phyloP scores from a whole-genome alignment of 1,140 invertebrate species.

The Neelides sp. region DNA sequence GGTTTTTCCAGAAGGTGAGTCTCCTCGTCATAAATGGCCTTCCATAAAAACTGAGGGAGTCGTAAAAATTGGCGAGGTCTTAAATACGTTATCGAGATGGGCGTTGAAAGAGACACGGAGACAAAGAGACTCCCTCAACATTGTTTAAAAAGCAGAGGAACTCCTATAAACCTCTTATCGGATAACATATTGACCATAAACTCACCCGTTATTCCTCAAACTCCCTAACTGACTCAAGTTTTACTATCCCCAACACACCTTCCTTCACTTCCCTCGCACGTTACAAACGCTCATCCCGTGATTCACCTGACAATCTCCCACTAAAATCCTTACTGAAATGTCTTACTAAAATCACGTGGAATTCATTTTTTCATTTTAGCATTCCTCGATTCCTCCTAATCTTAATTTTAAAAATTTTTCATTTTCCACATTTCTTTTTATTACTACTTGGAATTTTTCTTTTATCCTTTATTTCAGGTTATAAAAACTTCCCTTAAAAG shows the following conservation, averaged over 20 bases:
- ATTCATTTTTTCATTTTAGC: background rate
- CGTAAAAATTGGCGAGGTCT: conserved; percentile 3
- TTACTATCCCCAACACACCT: background rate
- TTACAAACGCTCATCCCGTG: conserved; percentile 4
- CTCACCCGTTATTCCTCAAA: conserved; percentile 4
- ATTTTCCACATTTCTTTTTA: no score
- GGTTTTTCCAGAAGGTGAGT: background rate
- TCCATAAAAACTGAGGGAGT: background rate
- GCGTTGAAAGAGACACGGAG: conserved; percentile 7
- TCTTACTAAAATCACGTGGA: background rate
- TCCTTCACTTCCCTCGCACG: conserved; percentile 10
- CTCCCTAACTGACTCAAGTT: background rate
- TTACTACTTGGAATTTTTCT: no score
- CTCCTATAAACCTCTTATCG: conserved; percentile 23
- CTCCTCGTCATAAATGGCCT: background rate
- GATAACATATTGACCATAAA: conserved; percentile 26
- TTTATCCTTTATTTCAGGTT: no score
- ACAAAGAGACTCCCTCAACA: conserved; percentile 6
- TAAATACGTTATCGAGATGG: background rate
- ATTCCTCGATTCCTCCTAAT: background rate
- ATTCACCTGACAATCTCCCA: conserved; percentile 3
- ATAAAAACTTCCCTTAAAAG: no score
- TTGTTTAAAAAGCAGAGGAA: conserved; percentile 24
- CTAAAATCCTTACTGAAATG: background rate
- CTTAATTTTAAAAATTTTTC: no score